phyloP scores from a whole-genome alignment of 53 echinoderm and acorn worm species.

The Patiria pectinifera region DNA sequence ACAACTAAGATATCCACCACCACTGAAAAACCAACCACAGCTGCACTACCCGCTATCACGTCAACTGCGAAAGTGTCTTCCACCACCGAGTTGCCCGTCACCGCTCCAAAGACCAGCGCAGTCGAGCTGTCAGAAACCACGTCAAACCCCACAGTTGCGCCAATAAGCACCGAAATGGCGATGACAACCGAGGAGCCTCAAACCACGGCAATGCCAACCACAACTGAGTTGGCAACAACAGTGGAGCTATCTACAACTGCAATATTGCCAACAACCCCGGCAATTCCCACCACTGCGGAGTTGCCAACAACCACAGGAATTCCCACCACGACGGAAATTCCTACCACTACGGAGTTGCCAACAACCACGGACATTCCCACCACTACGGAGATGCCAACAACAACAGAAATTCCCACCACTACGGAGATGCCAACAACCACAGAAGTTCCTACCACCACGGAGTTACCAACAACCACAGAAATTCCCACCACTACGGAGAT shows the following conservation, averaged over 20 bases:
- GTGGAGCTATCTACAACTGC: background rate
- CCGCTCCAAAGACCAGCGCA: too few species aligned
- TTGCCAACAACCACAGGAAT: background rate
- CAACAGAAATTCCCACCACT: background rate
- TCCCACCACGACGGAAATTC: background rate
- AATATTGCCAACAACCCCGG: background rate
- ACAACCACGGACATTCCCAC: background rate
- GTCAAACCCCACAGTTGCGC: too few species aligned
- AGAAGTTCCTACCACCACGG: background rate
- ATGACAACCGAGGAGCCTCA: too few species aligned
- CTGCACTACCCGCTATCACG: too few species aligned
- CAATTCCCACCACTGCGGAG: background rate
- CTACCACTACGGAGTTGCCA: background rate
- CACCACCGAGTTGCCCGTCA: background rate
- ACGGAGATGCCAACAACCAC: background rate
- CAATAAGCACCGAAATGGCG: too few species aligned
- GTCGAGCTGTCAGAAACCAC: too few species aligned
- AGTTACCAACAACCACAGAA: conserved; percentile 8
- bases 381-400: background rate
- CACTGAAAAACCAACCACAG: too few species aligned
- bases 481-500: background rate
- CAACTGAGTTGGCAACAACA: background rate
- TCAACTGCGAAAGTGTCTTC: background rate
- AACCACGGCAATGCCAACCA: background rate
- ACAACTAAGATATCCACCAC: too few species aligned